These are phyloP conservation scores for Thunnus thynnus DNA, from an alignment of 2,113 vertebrate species.

Conservation along the genomic window DNA sequence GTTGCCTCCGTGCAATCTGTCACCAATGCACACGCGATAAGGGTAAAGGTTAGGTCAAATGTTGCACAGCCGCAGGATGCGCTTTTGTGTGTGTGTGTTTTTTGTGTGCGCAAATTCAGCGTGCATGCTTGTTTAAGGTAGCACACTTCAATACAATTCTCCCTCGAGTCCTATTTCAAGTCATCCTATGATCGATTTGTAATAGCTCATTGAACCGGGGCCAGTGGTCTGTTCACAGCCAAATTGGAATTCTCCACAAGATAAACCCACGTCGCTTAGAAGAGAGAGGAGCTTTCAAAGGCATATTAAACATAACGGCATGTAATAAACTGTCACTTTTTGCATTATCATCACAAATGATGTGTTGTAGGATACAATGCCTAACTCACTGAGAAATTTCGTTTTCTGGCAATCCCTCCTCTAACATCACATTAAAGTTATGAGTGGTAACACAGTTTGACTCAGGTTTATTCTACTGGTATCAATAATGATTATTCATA, in stretches of 20 bases:
- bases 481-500: background rate
- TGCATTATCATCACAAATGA: constrained; percentile 51
- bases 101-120: constrained; percentile 28
- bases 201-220: constrained; percentile 68
- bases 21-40: constrained; percentile 1
- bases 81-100: constrained; percentile 8
- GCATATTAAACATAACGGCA: constrained; percentile 43
- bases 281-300: constrained; percentile 61
- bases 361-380: constrained; percentile 15
- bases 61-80: background rate
- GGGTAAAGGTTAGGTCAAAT: constrained; percentile 21
- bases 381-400: constrained; percentile 1
- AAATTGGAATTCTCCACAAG: constrained; percentile 65
- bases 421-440: constrained; percentile 9
- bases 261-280: constrained; percentile 52
- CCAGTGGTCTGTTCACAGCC: constrained; percentile 62
- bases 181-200: constrained; percentile 69
- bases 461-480: background rate
- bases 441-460: constrained; percentile 3
- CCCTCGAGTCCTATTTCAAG: constrained; percentile 59
- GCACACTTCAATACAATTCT: constrained; percentile 28
- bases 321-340: constrained; percentile 53
- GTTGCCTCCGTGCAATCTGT: constrained; percentile 18
- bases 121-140: constrained; percentile 49
- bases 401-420: background rate